A percentile compares a stretch with the other conserved stretches of the same genome.
Evolutionary conservation across 2,113 vertebrate species (phyloP).

Genomic region (Mesoclemmys tuberculata): DNA sequence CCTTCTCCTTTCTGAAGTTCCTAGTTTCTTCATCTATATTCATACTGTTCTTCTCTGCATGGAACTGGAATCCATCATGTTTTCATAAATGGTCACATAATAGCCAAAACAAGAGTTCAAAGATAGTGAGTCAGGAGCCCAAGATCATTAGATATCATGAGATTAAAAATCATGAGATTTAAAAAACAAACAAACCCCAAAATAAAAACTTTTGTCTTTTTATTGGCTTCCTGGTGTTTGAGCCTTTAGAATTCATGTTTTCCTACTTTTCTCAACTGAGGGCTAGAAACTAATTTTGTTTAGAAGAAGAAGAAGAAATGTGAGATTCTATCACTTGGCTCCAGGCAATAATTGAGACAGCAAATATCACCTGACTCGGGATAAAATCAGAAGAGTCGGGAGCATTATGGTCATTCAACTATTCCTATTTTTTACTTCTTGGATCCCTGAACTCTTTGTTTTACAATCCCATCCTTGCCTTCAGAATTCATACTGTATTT

Average conservation of each 20-base stretch:
- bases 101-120: neutral
- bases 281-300: neutral
- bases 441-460: slow-evolving; percentile 38
- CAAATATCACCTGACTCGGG: neutral
- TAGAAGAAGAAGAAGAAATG: slow-evolving; percentile 18
- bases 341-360: neutral
- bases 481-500: slow-evolving; percentile 19
- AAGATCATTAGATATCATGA: neutral
- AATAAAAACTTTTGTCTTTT: neutral
- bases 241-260: neutral
- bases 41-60: neutral
- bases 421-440: slow-evolving; percentile 45
- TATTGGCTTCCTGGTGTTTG: neutral
- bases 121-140: neutral
- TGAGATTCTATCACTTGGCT: neutral
- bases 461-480: slow-evolving; percentile 31
- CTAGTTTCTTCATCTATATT: neutral
- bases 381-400: neutral
- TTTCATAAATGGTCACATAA: neutral
- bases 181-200: neutral
- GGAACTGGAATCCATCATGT: neutral
- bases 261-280: neutral
- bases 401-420: slow-evolving; percentile 22
- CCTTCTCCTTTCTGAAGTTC: neutral
- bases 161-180: neutral